Base-by-base conservation (phyloP, 2,113 vertebrate species). In the Pelmatolapia mariae region DNA sequence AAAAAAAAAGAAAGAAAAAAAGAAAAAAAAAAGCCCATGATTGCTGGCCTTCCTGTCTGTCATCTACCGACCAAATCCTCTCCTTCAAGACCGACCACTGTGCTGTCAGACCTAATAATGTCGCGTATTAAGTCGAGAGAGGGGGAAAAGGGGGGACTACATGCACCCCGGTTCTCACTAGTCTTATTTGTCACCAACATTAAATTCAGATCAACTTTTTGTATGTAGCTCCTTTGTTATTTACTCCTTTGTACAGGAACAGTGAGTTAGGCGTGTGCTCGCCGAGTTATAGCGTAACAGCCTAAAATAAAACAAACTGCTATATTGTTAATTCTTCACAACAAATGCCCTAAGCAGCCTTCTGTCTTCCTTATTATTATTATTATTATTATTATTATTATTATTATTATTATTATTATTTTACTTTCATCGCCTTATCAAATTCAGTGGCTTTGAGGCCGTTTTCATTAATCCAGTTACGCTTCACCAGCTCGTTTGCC, bases 11-110 rank as follows among this genome's bases (percentile, higher is more conserved):
- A n/a, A n/a, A n/a, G n/a, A 97, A 89, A 90, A 91, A 97, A 90
- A 94, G 96, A 96, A 98, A 66, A 83, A 91, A 92, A 94, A 97
- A 96, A 98, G 97, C 83, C 97, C 96, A 96, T 98, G 98, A 99
- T 99, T 99, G 98, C 98, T 98, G 97, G 97, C 98, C 98, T 98
- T 98, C 97, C 98, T 98, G 98, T 98, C 98, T 98, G 97, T 99
- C 98, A 99, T 98, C 98, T 97, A 97, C 97, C 97, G 97, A 98
- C 97, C 97, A 98, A 99, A 98, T 98, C 98, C 97, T 98, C 97
- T 98, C 97, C 96, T 97, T 96, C 96, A 97, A 98, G 97, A 97
- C 97, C 97, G 97, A 98, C 97, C 97, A 96, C 98, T 97, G 96
- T 96, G 98, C 98, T 98, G 98, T 98, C 98, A 98, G 97, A 98